Evolutionary conservation across 2,888 invertebrate genomes (phyloP).

Genomic region (Pristionchus fissidentatus): DNA sequence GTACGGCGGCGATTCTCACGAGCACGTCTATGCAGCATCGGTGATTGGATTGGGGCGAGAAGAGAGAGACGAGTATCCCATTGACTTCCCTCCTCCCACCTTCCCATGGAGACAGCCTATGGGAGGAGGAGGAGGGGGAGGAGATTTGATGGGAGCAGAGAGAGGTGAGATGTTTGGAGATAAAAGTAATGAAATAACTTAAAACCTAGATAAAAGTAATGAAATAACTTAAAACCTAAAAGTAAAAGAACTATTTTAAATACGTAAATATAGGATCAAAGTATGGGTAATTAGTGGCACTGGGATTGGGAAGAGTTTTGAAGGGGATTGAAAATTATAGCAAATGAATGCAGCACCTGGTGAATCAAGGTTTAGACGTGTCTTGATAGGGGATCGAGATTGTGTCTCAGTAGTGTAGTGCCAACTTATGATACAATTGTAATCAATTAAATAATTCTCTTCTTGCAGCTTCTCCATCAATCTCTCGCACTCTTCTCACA

Average conservation of each 20-base stretch:
- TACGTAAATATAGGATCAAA: not conserved
- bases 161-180: too few species aligned
- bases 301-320: not conserved
- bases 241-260: not conserved
- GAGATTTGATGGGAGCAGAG: not conserved
- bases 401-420: too few species aligned
- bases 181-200: too few species aligned
- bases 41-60: constrained; percentile 47
- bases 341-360: not conserved
- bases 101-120: not conserved
- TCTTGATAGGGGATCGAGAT: too few species aligned
- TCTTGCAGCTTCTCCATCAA: not conserved
- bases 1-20: constrained; percentile 47
- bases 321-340: too few species aligned
- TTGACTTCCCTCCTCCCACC: constrained; percentile 47
- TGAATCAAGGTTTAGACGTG: too few species aligned
- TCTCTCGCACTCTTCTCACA: not conserved
- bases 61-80: constrained; percentile 43
- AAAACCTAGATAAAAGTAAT: too few species aligned
- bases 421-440: too few species aligned
- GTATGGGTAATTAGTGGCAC: not conserved
- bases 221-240: too few species aligned
- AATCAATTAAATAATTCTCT: not conserved
- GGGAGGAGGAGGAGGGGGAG: not conserved
- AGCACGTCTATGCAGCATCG: constrained; percentile 57